Conservation (phyloP, 2,113 vertebrate genomes). For the Xiphias gladius region DNA sequence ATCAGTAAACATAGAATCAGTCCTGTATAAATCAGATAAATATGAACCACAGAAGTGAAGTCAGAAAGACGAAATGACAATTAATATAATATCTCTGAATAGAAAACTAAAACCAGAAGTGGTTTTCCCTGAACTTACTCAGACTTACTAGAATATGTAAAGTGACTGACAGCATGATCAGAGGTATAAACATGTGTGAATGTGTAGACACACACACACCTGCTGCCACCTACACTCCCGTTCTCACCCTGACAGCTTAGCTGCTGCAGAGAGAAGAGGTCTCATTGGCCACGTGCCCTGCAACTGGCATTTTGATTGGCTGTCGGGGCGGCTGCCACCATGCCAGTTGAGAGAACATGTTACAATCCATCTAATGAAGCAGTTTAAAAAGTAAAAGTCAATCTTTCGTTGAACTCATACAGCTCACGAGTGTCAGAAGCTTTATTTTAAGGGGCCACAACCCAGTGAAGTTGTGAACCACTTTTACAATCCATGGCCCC, state of each 20-base stretch:
- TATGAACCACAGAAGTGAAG: too few relatives aligned
- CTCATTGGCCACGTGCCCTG: slow-evolving; percentile 69
- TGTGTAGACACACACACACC: background rate
- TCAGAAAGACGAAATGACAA: too few relatives aligned
- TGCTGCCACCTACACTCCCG: slow-evolving; percentile 51
- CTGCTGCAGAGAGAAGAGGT: slow-evolving; percentile 66
- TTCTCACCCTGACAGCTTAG: slow-evolving; percentile 73
- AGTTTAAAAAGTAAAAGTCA: too few relatives aligned
- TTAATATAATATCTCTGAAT: background rate
- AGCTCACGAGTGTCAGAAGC: too few relatives aligned
- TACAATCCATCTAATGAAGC: background rate
- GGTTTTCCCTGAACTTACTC: background rate
- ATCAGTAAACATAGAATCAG: background rate
- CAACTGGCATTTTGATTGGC: slow-evolving; percentile 67
- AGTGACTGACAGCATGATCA: background rate
- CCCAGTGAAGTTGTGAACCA: background rate
- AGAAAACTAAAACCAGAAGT: background rate
- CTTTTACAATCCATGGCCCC: background rate
- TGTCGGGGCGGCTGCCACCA: slow-evolving; percentile 57
- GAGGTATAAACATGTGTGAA: background rate
- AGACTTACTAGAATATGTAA: background rate
- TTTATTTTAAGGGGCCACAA: too few relatives aligned
- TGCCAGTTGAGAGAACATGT: slow-evolving; percentile 55
- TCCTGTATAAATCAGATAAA: too few relatives aligned
- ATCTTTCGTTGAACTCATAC: too few relatives aligned